A percentile compares a stretch with the other conserved stretches of the same genome.
These are phyloP conservation scores for Aphelinus certus DNA, from an alignment of 1,140 invertebrate genomes.

Conservation along the genomic window DNA sequence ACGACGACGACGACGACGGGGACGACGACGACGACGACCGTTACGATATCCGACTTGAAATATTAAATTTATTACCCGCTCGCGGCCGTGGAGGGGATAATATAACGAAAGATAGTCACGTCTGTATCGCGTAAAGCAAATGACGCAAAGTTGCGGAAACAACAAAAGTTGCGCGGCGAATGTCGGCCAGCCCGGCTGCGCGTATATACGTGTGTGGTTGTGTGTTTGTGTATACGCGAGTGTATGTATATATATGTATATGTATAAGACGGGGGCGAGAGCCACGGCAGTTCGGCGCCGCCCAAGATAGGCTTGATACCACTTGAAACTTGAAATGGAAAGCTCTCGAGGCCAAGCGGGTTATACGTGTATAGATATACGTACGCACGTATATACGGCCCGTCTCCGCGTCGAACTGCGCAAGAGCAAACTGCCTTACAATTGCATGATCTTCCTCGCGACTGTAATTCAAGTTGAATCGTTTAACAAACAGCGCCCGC, in stretches of 20 bases:
- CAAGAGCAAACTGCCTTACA: constrained; percentile 44
- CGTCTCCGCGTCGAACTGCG: too few species aligned
- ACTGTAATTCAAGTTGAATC: constrained; percentile 42
- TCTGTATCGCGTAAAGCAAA: neutral
- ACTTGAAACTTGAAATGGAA: constrained; percentile 13
- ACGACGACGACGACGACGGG: too few species aligned
- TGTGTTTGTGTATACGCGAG: too few species aligned
- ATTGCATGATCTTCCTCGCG: constrained; percentile 50
- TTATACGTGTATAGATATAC: too few species aligned
- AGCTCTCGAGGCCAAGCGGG: constrained; percentile 30
- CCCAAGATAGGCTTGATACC: neutral
- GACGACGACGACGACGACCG: too few species aligned
- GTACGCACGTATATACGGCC: too few species aligned
- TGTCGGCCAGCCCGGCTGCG: neutral
- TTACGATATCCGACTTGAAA: neutral
- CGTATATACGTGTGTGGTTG: too few species aligned
- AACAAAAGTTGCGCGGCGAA: constrained; percentile 1
- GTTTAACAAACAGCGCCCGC: constrained; percentile 47
- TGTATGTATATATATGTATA: too few species aligned
- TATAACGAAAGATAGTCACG: constrained; percentile 3
- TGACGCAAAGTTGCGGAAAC: constrained; percentile 7
- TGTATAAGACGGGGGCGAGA: too few species aligned
- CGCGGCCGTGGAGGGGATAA: neutral
- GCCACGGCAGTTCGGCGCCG: neutral
- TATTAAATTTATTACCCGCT: neutral